phyloP scores from a whole-genome alignment of 2,888 invertebrate genomes.

The Hyalella azteca region DNA sequence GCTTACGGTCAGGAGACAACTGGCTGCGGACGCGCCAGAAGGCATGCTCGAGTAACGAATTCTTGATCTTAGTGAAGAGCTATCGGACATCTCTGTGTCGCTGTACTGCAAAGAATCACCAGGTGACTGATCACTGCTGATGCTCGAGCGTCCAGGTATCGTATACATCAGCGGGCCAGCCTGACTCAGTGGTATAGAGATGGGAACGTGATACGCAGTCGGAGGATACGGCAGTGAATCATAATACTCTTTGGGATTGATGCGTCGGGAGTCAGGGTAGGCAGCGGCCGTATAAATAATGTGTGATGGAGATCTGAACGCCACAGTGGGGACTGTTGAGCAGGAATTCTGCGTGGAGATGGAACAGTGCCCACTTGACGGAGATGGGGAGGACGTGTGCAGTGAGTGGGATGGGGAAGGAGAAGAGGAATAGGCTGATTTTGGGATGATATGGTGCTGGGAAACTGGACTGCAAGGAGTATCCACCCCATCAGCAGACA shows the following conservation, averaged over 20 bases:
- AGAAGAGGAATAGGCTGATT: constrained; percentile 1
- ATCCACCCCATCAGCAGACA: neutral
- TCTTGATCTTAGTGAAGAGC: constrained; percentile 17
- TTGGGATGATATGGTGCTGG: constrained; percentile 33
- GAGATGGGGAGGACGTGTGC: constrained; percentile 5
- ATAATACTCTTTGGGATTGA: constrained; percentile 31
- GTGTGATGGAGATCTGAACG: constrained; percentile 20
- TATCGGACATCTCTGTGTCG: constrained; percentile 21
- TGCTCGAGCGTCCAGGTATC: constrained; percentile 16
- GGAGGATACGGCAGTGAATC: constrained; percentile 34
- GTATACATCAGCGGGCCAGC: neutral
- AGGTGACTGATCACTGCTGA: constrained; percentile 13
- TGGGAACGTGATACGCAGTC: constrained; percentile 28
- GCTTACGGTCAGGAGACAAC: neutral
- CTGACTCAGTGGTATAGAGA: constrained; percentile 18
- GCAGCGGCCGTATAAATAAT: constrained; percentile 13
- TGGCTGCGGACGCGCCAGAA: neutral
- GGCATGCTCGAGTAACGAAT: constrained; percentile 13
- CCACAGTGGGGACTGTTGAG: neutral
- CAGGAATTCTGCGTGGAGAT: neutral
- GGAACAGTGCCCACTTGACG: neutral
- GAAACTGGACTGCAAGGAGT: constrained; percentile 5
- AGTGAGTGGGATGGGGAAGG: constrained; percentile 8
- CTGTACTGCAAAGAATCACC: constrained; percentile 5
- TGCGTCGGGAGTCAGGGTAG: neutral